Percentiles rank a stretch among this genome's conserved stretches.
phyloP scores from a whole-genome alignment of 2,888 invertebrate species.

The Dermolepida albohirtum region DNA sequence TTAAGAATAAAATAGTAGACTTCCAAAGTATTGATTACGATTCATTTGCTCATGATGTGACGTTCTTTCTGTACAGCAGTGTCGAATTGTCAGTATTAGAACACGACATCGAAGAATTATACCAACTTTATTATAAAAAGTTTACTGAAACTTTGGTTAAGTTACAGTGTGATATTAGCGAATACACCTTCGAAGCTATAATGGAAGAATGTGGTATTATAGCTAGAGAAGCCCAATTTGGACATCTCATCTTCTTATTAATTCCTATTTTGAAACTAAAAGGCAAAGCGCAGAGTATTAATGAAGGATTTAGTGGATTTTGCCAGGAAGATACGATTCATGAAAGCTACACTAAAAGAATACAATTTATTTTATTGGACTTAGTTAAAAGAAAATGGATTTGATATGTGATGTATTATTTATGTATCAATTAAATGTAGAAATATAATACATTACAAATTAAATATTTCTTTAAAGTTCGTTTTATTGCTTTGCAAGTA shows the following conservation, averaged over 20 bases:
- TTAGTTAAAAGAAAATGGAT: slow-evolving; percentile 30
- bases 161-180: slow-evolving; percentile 52
- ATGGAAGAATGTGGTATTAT: slow-evolving; percentile 59
- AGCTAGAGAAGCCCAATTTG: slow-evolving; percentile 53
- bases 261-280: too few species aligned
- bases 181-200: slow-evolving; percentile 62
- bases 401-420: not conserved
- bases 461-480: too few species aligned
- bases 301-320: slow-evolving; percentile 38
- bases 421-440: too few species aligned
- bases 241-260: too few species aligned
- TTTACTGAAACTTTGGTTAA: slow-evolving; percentile 56
- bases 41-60: slow-evolving; percentile 67
- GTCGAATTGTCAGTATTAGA: slow-evolving; percentile 62
- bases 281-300: slow-evolving; percentile 54
- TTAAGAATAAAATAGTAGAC: slow-evolving; percentile 67
- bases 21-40: slow-evolving; percentile 69
- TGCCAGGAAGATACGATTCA: slow-evolving; percentile 12
- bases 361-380: slow-evolving; percentile 30
- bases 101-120: slow-evolving; percentile 63
- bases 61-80: slow-evolving; percentile 68
- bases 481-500: too few species aligned
- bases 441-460: too few species aligned
- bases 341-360: slow-evolving; percentile 25
- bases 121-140: slow-evolving; percentile 64